These are phyloP conservation scores for Ptyas mucosa DNA, from an alignment of 2,113 vertebrate species.

Conservation along the genomic window DNA sequence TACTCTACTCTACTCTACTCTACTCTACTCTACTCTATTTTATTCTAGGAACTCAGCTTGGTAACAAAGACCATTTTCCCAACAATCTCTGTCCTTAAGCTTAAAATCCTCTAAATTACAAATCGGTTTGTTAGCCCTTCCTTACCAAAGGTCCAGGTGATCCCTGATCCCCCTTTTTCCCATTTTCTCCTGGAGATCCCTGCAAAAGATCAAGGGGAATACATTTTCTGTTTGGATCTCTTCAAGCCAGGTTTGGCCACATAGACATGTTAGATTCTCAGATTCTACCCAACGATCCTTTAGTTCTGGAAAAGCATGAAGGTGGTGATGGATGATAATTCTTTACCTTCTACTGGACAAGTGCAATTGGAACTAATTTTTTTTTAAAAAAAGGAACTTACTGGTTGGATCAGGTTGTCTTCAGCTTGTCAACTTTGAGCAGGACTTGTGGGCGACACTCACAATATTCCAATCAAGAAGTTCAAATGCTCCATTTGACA, in stretches of 20 bases:
- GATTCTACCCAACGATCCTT: neutral
- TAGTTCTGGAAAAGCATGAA: neutral
- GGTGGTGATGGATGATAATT: neutral
- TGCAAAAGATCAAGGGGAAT: constrained; percentile 34
- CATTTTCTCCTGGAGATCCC: constrained; percentile 72
- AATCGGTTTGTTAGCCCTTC: constrained; percentile 42
- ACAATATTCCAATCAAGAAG: neutral
- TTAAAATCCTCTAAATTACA: neutral
- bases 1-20: no score
- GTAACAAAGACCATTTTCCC: neutral
- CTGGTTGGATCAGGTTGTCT: neutral
- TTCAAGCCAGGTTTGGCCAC: neutral
- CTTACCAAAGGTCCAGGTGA: constrained; percentile 70
- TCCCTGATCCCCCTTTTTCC: constrained; percentile 75
- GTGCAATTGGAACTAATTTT: neutral
- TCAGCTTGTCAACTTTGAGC: neutral
- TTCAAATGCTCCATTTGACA: neutral
- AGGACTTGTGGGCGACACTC: neutral
- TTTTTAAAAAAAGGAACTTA: neutral
- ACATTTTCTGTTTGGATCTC: neutral
- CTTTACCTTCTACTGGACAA: neutral
- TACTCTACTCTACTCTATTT: no score
- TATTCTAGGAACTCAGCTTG: neutral
- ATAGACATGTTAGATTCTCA: neutral
- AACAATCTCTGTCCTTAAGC: neutral